A percentile compares a stretch with the other conserved stretches of the same genome.
Conservation (phyloP, 2,113 vertebrate genomes). For the Oryzias melastigma region DNA sequence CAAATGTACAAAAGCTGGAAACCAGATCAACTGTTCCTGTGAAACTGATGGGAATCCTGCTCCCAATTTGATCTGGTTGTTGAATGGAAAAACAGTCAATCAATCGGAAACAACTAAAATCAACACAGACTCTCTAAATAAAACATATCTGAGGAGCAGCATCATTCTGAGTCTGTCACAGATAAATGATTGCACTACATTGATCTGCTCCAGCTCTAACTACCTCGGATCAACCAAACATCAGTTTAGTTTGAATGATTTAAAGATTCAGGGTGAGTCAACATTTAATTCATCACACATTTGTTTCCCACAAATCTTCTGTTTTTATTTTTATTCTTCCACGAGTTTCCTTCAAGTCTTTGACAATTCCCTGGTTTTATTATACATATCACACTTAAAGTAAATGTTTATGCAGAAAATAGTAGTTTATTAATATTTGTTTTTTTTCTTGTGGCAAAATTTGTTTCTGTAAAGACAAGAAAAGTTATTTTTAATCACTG, state of each 20-base stretch:
- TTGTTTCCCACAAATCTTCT: too few species aligned
- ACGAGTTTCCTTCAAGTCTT: too few species aligned
- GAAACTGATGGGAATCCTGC: constrained; percentile 27
- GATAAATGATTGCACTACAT: background rate
- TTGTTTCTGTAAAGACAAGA: too few species aligned
- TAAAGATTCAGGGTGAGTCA: background rate
- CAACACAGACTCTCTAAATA: constrained; percentile 1
- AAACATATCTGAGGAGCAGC: constrained; percentile 13
- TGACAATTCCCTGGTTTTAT: too few species aligned
- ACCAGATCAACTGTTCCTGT: constrained; percentile 34
- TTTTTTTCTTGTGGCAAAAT: too few species aligned
- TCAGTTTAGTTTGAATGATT: background rate
- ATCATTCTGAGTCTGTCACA: constrained; percentile 8
- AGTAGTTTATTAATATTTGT: too few species aligned
- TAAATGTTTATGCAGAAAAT: too few species aligned
- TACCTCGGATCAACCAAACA: constrained; percentile 28
- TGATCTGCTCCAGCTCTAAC: constrained; percentile 29
- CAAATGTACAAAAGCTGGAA: constrained; percentile 5
- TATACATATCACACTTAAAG: too few species aligned
- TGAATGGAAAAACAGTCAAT: constrained; percentile 9
- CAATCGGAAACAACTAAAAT: background rate
- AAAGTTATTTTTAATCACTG: too few species aligned
- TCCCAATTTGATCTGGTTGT: constrained; percentile 22
- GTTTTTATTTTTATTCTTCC: too few species aligned
- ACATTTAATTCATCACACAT: too few species aligned